These are phyloP conservation scores for Ptychobarbus kaznakovi DNA, from an alignment of 2,797 vertebrate genomes.

Conservation along the genomic window DNA sequence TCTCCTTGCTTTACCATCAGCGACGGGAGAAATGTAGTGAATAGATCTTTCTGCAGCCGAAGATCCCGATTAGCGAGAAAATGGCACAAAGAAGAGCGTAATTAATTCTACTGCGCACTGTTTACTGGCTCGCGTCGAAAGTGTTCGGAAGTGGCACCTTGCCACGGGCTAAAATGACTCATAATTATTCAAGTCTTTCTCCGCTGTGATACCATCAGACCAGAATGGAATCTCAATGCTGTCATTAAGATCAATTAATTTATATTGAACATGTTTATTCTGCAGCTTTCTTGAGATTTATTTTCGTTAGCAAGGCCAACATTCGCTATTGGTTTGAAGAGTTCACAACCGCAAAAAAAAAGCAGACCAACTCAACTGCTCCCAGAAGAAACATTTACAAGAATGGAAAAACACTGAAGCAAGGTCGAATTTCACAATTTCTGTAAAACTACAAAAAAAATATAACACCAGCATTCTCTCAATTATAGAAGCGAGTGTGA, in stretches of 20 bases:
- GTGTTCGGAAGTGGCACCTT: conserved; percentile 66
- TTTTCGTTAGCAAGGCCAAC: neutral
- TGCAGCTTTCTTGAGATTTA: conserved; percentile 44
- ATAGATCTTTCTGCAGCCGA: conserved; percentile 73
- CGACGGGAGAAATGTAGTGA: conserved; percentile 71
- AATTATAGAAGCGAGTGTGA: conserved; percentile 71
- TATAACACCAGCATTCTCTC: conserved; percentile 70
- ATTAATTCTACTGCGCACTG: conserved; percentile 78
- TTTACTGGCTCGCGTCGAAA: conserved; percentile 64
- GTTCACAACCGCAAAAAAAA: neutral
- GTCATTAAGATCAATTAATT: conserved; percentile 60
- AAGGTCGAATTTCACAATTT: conserved; percentile 84
- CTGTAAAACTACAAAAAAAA: conserved; percentile 69
- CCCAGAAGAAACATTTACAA: conserved; percentile 17
- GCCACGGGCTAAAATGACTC: conserved; percentile 61
- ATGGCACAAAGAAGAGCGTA: conserved; percentile 73
- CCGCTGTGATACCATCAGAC: conserved; percentile 53
- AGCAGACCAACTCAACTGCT: neutral
- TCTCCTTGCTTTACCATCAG: conserved; percentile 74
- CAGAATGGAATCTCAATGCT: conserved; percentile 54
- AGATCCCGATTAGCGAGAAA: conserved; percentile 75
- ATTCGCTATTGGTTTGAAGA: neutral
- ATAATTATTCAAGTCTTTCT: conserved; percentile 52
- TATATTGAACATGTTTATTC: conserved; percentile 48
- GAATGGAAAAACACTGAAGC: conserved; percentile 56